Percentiles rank a stretch among this genome's conserved stretches.
Conservation (phyloP, 2,888 invertebrate genomes). For the Leptothorax acervorum region DNA sequence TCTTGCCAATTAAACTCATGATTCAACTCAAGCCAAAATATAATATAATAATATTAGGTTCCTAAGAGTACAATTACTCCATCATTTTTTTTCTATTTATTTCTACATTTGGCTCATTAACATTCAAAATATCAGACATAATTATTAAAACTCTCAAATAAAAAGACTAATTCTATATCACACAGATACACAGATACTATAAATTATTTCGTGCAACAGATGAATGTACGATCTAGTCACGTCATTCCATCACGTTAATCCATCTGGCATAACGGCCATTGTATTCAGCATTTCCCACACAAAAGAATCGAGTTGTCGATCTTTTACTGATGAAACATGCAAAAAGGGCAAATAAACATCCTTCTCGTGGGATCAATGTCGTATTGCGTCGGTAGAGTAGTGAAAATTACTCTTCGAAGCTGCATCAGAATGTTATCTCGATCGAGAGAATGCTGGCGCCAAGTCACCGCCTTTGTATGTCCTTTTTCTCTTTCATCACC, state of each 20-base stretch:
- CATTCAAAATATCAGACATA: neutral
- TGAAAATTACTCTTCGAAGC: constrained; percentile 63
- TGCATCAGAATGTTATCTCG: constrained; percentile 71
- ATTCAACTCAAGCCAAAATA: neutral
- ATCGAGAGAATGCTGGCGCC: constrained; percentile 76
- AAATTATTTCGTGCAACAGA: constrained; percentile 5
- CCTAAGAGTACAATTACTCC: neutral
- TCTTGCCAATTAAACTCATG: no score
- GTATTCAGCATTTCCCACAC: neutral
- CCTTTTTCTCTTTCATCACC: constrained; percentile 53
- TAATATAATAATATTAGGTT: constrained; percentile 5
- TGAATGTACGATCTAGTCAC: neutral
- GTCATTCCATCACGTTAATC: constrained; percentile 11
- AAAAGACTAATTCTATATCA: neutral
- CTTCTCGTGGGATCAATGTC: constrained; percentile 50
- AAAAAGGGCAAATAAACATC: constrained; percentile 60
- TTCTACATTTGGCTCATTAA: neutral
- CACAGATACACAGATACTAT: neutral
- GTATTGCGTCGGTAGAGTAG: constrained; percentile 25
- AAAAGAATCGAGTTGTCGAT: constrained; percentile 31
- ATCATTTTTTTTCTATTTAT: neutral
- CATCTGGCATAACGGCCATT: neutral
- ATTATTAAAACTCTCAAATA: constrained; percentile 1
- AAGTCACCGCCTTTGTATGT: constrained; percentile 58
- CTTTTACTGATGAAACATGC: constrained; percentile 29